phyloP scores from a whole-genome alignment of 2,113 vertebrate species.

The Tenebrosternarchus preto region DNA sequence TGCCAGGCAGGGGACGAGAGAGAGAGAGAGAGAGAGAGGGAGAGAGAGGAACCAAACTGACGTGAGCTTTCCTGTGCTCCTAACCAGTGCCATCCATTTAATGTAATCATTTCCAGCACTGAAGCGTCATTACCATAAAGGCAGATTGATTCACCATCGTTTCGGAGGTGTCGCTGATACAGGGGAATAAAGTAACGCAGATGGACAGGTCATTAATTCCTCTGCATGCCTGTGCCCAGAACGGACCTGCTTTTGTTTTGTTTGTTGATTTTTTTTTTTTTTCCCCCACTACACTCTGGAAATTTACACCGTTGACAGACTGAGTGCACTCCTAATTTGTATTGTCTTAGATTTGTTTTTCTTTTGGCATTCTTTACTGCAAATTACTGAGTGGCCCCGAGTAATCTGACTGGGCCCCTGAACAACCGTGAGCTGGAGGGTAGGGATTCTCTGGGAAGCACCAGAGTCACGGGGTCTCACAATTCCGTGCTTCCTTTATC shows the following conservation, averaged over 20 bases:
- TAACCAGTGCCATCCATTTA: constrained; percentile 67
- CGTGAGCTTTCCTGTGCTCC: constrained; percentile 43
- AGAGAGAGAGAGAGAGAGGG: background rate
- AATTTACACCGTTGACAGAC: constrained; percentile 74
- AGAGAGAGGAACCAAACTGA: background rate
- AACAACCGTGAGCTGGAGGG: constrained; percentile 69
- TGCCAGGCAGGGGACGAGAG: background rate
- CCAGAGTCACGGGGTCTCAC: too few species aligned
- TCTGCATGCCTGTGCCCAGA: constrained; percentile 57
- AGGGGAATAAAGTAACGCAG: constrained; percentile 70
- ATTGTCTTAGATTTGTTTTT: constrained; percentile 78
- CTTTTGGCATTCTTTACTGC: constrained; percentile 79
- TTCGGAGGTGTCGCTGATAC: constrained; percentile 62
- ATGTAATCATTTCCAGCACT: constrained; percentile 66
- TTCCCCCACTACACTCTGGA: constrained; percentile 50
- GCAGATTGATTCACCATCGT: constrained; percentile 73
- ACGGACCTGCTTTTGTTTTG: constrained; percentile 52
- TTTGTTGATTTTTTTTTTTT: too few species aligned
- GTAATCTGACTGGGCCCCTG: constrained; percentile 68
- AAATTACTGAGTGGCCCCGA: constrained; percentile 72
- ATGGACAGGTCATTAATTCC: constrained; percentile 74
- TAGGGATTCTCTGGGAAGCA: constrained; percentile 65
- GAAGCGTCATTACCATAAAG: constrained; percentile 69
- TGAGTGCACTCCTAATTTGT: constrained; percentile 73
- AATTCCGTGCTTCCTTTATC: constrained; percentile 27